Conservation (phyloP, 1,140 invertebrate genomes). For the Nymphalis io region DNA sequence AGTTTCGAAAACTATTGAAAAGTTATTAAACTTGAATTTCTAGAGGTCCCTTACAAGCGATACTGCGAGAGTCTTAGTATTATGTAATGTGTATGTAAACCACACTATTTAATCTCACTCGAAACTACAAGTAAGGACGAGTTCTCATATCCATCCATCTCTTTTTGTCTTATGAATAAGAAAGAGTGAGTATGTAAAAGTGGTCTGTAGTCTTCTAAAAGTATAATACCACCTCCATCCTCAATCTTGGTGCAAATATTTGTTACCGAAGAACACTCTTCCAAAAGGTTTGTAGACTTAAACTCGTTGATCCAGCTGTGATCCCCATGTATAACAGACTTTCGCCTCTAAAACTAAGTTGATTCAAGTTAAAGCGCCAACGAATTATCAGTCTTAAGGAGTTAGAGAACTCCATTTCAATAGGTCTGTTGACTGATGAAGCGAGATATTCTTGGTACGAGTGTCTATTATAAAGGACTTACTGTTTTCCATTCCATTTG, state of each 20-base stretch:
- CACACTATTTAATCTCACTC: neutral
- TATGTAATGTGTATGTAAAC: no score
- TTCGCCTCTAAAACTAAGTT: conserved; percentile 26
- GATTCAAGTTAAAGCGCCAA: conserved; percentile 35
- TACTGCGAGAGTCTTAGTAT: neutral
- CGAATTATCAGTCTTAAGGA: conserved; percentile 41
- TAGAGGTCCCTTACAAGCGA: conserved; percentile 27
- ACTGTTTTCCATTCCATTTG: conserved; percentile 44
- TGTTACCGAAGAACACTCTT: neutral
- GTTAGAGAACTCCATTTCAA: conserved; percentile 40
- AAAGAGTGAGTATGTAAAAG: neutral
- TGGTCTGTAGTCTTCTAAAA: neutral
- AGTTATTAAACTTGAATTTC: conserved; percentile 28
- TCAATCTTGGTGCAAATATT: neutral
- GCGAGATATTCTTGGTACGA: conserved; percentile 36
- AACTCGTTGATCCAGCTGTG: conserved; percentile 12
- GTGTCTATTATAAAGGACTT: conserved; percentile 42
- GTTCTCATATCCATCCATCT: neutral
- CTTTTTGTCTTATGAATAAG: neutral
- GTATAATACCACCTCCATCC: neutral
- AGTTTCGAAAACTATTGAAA: conserved; percentile 36
- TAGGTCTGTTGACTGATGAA: conserved; percentile 39
- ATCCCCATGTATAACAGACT: conserved; percentile 17
- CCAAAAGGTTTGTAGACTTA: neutral
- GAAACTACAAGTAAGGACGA: neutral